Evolutionary conservation across 2,888 invertebrate genomes (phyloP).

Genomic region (Microplitis deprimator): DNA sequence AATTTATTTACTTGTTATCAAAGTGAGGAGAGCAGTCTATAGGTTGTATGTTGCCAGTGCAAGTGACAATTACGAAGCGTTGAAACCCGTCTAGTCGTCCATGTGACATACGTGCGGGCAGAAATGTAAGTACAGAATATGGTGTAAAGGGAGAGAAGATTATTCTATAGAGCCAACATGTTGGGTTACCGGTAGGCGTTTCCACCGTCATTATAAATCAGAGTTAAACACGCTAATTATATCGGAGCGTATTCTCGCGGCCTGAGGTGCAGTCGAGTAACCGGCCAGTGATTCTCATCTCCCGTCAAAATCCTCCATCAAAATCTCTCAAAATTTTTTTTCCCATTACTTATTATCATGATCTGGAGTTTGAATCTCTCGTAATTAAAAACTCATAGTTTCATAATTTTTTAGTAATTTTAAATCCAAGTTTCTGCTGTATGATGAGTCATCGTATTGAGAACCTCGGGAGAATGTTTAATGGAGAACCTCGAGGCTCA

Average conservation of each 20-base stretch:
- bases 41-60: constrained; percentile 32
- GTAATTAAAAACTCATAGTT: not conserved
- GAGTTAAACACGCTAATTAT: constrained; percentile 68
- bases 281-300: constrained; percentile 51
- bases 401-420: not conserved
- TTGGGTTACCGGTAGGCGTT: constrained; percentile 62
- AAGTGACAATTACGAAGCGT: constrained; percentile 50
- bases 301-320: not conserved
- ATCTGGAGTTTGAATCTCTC: too few species aligned
- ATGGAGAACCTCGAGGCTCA: constrained; percentile 34
- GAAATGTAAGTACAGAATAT: not conserved
- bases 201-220: constrained; percentile 67
- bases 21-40: too few species aligned
- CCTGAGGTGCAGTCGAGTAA: constrained; percentile 47
- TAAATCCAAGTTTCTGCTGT: too few species aligned
- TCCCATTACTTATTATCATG: too few species aligned
- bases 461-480: constrained; percentile 27
- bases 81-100: constrained; percentile 33
- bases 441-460: not conserved
- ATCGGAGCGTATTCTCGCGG: constrained; percentile 55
- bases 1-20: not conserved
- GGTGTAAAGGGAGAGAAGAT: not conserved
- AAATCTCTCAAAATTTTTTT: too few species aligned
- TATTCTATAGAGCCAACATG: constrained; percentile 40
- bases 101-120: constrained; percentile 12